A percentile compares a stretch with the other conserved stretches of the same genome.
These are phyloP conservation scores for Lycodopsis pacificus DNA, from an alignment of 2,797 vertebrate genomes.

Conservation along the genomic window DNA sequence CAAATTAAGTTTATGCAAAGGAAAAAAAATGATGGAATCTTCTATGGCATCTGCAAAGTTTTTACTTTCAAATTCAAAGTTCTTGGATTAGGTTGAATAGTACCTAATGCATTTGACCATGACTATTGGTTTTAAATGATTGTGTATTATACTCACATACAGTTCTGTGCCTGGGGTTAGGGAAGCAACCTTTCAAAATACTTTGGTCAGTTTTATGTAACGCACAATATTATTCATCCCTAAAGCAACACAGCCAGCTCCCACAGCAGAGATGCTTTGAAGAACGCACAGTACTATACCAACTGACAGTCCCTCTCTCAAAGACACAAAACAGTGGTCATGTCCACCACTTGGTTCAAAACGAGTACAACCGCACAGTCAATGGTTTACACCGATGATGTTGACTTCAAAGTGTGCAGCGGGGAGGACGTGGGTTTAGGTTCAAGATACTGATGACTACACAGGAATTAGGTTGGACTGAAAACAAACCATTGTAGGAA, in stretches of 20 bases:
- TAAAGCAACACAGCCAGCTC: constrained; percentile 23
- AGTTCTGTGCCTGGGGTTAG: no score
- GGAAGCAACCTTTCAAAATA: neutral
- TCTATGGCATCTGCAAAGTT: neutral
- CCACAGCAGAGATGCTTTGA: constrained; percentile 3
- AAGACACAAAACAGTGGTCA: constrained; percentile 8
- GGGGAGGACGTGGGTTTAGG: constrained; percentile 26
- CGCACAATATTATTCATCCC: constrained; percentile 52
- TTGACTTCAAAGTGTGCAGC: constrained; percentile 41
- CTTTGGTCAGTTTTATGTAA: constrained; percentile 37
- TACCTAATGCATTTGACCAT: no score
- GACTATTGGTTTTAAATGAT: neutral
- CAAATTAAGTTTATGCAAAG: neutral
- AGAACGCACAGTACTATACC: neutral
- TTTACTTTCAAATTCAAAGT: constrained; percentile 14
- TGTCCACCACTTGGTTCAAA: constrained; percentile 30
- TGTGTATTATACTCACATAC: neutral
- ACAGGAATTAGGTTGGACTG: constrained; percentile 66
- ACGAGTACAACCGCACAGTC: constrained; percentile 57
- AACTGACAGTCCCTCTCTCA: neutral
- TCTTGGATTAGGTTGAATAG: no score
- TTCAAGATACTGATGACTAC: constrained; percentile 66
- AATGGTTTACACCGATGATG: constrained; percentile 48
- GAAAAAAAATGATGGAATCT: neutral
- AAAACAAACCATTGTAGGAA: constrained; percentile 37